These are phyloP conservation scores for Diadegma fenestrale DNA, from an alignment of 2,888 invertebrate species.

Conservation along the genomic window DNA sequence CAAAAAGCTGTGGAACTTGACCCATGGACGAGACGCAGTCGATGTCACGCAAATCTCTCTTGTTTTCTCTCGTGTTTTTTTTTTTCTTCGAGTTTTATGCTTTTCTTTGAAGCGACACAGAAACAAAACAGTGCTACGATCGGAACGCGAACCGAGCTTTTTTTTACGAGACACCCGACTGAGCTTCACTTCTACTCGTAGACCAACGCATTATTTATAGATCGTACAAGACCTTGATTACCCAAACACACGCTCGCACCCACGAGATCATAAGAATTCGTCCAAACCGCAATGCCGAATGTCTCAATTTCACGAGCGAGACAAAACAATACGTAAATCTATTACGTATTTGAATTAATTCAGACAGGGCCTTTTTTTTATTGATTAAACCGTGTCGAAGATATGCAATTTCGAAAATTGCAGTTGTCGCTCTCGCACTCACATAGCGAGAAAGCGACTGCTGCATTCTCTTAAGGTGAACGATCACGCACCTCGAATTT, in stretches of 20 bases:
- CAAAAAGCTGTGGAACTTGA: slow-evolving; percentile 48
- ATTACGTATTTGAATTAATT: no score
- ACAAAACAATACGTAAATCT: background rate
- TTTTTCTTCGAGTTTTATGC: slow-evolving; percentile 5
- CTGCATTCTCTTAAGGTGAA: no score
- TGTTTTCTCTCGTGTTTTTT: background rate
- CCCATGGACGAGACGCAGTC: slow-evolving; percentile 72
- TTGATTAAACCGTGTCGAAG: no score
- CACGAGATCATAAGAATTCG: slow-evolving; percentile 49
- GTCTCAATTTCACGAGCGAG: slow-evolving; percentile 49
- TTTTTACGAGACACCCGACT: slow-evolving; percentile 53
- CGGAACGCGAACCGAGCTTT: slow-evolving; percentile 61
- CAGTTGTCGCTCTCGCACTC: no score
- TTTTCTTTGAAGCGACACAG: background rate
- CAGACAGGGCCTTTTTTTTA: no score
- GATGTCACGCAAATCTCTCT: slow-evolving; percentile 37
- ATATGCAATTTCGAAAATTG: no score
- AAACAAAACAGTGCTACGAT: slow-evolving; percentile 49
- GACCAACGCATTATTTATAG: slow-evolving; percentile 79
- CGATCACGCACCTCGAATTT: no score
- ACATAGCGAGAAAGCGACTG: no score
- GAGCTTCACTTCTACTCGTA: slow-evolving; percentile 66
- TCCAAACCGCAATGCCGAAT: slow-evolving; percentile 31
- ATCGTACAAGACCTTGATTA: slow-evolving; percentile 77
- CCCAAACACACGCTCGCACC: slow-evolving; percentile 66